phyloP scores from a whole-genome alignment of 2,113 vertebrate genomes.

The Axis porcinus region DNA sequence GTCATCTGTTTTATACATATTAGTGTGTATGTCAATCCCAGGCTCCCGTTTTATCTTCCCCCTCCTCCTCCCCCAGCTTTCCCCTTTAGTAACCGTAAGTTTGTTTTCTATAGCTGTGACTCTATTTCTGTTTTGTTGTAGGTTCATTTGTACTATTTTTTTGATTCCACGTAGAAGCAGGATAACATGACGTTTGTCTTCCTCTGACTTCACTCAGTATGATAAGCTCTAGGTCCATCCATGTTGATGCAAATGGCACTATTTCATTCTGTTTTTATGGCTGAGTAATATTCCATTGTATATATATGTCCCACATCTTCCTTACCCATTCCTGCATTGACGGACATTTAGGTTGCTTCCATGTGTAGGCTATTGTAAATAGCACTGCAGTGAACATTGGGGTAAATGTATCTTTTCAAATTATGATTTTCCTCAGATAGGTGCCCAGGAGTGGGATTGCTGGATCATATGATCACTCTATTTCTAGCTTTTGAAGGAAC shows the following conservation, averaged over 20 bases:
- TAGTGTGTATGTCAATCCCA: not conserved
- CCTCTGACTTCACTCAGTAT: not conserved
- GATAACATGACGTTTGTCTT: not conserved
- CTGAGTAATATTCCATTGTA: not conserved
- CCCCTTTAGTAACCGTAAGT: not conserved
- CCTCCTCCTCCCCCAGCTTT: not conserved
- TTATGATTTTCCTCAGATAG: not conserved
- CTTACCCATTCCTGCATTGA: not conserved
- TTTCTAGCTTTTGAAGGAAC: not conserved
- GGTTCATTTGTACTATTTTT: not conserved
- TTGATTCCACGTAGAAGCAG: not conserved
- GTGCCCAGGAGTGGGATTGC: not conserved
- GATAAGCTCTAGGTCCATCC: not conserved
- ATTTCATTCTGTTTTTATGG: not conserved
- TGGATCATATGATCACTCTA: too few species aligned
- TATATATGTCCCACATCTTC: not conserved
- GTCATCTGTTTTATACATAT: not conserved
- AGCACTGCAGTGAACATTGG: not conserved
- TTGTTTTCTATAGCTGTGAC: not conserved
- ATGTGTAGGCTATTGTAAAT: not conserved
- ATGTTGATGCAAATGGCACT: not conserved
- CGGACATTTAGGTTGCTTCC: not conserved
- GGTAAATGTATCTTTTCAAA: not conserved
- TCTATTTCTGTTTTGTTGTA: not conserved
- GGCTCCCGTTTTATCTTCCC: not conserved